A percentile compares a stretch with the other conserved stretches of the same genome.
Conservation (phyloP, 2,113 vertebrate genomes). For the Mustelus asterias region DNA sequence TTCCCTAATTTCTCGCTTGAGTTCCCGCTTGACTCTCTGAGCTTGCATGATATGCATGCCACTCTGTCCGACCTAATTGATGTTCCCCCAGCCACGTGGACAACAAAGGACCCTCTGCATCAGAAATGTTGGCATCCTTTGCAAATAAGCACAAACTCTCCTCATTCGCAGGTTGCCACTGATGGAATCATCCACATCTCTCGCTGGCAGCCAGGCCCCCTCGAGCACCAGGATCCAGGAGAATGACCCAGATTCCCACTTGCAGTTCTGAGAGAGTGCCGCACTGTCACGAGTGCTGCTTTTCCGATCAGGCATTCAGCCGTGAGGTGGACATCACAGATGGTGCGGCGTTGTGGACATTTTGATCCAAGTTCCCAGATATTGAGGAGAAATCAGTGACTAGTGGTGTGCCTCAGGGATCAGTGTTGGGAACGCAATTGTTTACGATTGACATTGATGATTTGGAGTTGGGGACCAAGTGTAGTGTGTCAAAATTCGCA, state of each 20-base stretch:
- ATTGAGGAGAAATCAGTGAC: background rate
- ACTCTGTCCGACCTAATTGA: too few species aligned
- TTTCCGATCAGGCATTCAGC: background rate
- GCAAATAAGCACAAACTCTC: background rate
- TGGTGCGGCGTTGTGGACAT: background rate
- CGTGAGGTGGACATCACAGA: background rate
- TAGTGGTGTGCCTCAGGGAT: too few species aligned
- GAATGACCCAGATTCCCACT: background rate
- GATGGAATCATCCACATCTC: background rate
- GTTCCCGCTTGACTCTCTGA: background rate
- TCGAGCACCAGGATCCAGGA: background rate
- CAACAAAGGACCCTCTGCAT: background rate
- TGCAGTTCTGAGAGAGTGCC: background rate
- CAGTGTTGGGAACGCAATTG: too few species aligned
- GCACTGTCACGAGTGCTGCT: background rate
- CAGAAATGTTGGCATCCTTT: background rate
- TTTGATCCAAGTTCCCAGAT: background rate
- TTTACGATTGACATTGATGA: too few species aligned
- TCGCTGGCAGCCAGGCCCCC: too few species aligned
- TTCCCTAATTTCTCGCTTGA: constrained; percentile 8
- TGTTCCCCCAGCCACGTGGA: background rate
- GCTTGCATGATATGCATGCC: background rate
- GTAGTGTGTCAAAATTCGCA: too few species aligned
- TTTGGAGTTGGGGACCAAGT: too few species aligned
- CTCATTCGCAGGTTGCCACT: too few species aligned